Evolutionary conservation across 1,140 invertebrate species (phyloP).

Genomic region (Euura saliciscinereae): DNA sequence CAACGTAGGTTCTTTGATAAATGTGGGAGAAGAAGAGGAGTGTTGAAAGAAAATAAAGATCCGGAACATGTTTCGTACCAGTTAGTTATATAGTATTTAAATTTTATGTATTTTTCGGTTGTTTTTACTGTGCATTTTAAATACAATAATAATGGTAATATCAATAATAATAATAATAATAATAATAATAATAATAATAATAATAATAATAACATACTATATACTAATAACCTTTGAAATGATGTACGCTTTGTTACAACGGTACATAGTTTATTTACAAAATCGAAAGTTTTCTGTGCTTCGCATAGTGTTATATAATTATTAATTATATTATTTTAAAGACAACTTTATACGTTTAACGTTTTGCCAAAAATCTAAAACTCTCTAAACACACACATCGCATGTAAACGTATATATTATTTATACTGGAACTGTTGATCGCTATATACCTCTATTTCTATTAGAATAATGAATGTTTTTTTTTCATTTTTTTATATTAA

Average conservation of each 20-base stretch:
- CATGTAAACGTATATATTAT: not conserved
- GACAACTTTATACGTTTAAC: constrained; percentile 1
- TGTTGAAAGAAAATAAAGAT: too few species aligned
- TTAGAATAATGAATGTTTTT: too few species aligned
- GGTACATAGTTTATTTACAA: constrained; percentile 32
- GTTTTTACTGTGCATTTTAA: constrained; percentile 47
- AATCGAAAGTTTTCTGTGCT: not conserved
- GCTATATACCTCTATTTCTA: too few species aligned
- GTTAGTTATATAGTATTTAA: not conserved
- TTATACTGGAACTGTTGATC: too few species aligned
- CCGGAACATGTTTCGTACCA: too few species aligned
- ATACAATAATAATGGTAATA: constrained; percentile 40
- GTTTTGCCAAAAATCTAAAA: not conserved
- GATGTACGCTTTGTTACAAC: constrained; percentile 48
- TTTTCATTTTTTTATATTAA: not conserved
- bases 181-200: constrained; percentile 27
- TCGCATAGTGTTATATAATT: not conserved
- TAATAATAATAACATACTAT: constrained; percentile 26
- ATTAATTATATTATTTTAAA: not conserved
- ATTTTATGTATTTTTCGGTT: constrained; percentile 33
- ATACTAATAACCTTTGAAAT: constrained; percentile 21
- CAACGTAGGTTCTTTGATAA: too few species aligned
- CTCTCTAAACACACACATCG: constrained; percentile 1
- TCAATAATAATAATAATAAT: constrained; percentile 28
- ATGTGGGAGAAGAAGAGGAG: too few species aligned